Conservation (phyloP, 2,113 vertebrate species). For the Pyxicephalus adspersus region DNA sequence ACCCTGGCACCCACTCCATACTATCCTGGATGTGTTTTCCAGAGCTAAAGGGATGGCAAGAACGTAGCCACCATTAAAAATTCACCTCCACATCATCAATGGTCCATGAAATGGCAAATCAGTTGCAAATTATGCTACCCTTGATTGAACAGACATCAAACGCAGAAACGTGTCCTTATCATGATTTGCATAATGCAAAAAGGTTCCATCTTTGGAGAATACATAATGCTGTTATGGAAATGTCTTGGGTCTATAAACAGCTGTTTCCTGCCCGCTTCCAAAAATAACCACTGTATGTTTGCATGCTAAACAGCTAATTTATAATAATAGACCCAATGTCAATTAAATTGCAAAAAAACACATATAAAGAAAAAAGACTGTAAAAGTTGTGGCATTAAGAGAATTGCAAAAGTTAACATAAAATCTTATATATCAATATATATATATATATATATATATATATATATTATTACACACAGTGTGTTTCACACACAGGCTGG, state of each 20-base stretch:
- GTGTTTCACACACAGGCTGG: too few relatives aligned
- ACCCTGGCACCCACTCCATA: not conserved
- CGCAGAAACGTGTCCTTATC: conserved; percentile 37
- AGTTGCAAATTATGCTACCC: conserved; percentile 26
- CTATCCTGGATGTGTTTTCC: not conserved
- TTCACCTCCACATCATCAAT: conserved; percentile 34
- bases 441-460: too few relatives aligned
- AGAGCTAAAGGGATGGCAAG: not conserved
- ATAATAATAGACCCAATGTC: not conserved
- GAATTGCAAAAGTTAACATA: too few relatives aligned
- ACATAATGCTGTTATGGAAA: conserved; percentile 41
- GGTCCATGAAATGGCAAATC: conserved; percentile 46
- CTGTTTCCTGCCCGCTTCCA: conserved; percentile 30
- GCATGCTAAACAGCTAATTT: conserved; percentile 34
- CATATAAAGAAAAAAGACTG: too few relatives aligned
- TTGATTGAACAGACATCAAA: conserved; percentile 47
- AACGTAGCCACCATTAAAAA: conserved; percentile 15
- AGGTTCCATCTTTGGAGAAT: conserved; percentile 37
- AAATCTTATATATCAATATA: too few relatives aligned
- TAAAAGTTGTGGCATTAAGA: too few relatives aligned
- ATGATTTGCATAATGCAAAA: conserved; percentile 49
- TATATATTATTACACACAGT: too few relatives aligned
- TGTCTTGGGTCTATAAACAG: conserved; percentile 32
- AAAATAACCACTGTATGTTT: conserved; percentile 22
- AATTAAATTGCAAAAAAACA: not conserved